Percentiles rank a stretch among this genome's conserved stretches.
These are phyloP conservation scores for Liolophura sinensis DNA, from an alignment of 1,140 invertebrate species.

Conservation along the genomic window DNA sequence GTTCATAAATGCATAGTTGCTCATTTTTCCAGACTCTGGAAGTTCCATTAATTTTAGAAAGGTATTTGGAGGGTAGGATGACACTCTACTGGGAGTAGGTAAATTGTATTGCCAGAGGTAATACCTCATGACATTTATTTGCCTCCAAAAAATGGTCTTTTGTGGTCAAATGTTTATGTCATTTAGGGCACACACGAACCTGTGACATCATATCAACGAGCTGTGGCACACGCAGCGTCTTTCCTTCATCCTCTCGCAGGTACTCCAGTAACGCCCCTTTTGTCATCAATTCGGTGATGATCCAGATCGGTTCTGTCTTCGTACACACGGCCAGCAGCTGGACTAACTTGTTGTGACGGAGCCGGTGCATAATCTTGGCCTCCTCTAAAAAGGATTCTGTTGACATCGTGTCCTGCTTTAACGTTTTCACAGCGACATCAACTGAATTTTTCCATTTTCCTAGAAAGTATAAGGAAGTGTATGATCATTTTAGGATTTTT, in stretches of 20 bases:
- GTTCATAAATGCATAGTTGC: background rate
- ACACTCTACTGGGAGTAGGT: too few relatives aligned
- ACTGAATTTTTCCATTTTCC: constrained; percentile 86
- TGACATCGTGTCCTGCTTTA: constrained; percentile 95
- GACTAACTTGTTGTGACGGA: constrained; percentile 92
- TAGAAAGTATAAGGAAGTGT: constrained; percentile 34
- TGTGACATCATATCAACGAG: constrained; percentile 95
- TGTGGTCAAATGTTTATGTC: too few relatives aligned
- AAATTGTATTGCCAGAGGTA: too few relatives aligned
- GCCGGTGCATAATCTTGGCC: constrained; percentile 99
- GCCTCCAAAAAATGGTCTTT: too few relatives aligned
- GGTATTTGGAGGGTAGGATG: too few relatives aligned
- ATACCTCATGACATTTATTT: too few relatives aligned
- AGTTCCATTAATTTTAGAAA: too few relatives aligned
- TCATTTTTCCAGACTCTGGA: background rate
- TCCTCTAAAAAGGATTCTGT: constrained; percentile 97
- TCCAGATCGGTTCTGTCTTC: constrained; percentile 97
- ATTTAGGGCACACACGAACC: constrained; percentile 61
- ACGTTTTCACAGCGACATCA: constrained; percentile 95
- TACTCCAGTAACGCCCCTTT: constrained; percentile 89
- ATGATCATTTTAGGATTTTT: too few relatives aligned
- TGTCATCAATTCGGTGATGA: constrained; percentile 99
- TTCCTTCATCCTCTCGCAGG: constrained; percentile 71
- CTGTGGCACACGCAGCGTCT: constrained; percentile 71
- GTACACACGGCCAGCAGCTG: constrained; percentile 98